phyloP scores from a whole-genome alignment of 2,888 invertebrate species.

The Phania funesta region DNA sequence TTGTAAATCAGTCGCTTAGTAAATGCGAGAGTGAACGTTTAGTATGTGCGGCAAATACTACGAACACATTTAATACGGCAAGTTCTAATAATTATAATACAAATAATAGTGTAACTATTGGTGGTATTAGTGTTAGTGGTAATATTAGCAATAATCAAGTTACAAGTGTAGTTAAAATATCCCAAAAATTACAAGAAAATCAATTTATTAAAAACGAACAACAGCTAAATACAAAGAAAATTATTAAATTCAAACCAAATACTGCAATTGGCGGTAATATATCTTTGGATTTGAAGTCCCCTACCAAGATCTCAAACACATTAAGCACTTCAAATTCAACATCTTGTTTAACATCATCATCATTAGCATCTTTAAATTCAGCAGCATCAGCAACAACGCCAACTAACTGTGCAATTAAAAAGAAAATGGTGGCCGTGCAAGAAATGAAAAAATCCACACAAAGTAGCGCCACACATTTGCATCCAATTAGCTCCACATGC shows the following conservation, averaged over 20 bases:
- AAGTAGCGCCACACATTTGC: slow-evolving; percentile 74
- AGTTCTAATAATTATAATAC: slow-evolving; percentile 39
- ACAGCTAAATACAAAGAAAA: slow-evolving; percentile 57
- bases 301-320: slow-evolving; percentile 54
- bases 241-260: slow-evolving; percentile 38
- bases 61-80: slow-evolving; percentile 47
- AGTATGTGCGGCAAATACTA: slow-evolving; percentile 70
- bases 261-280: slow-evolving; percentile 8
- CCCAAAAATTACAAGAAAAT: slow-evolving; percentile 77
- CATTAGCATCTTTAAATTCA: slow-evolving; percentile 70
- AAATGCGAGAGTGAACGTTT: slow-evolving; percentile 77
- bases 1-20: slow-evolving; percentile 77
- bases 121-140: slow-evolving; percentile 55
- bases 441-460: slow-evolving; percentile 79
- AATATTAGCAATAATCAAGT: slow-evolving; percentile 44
- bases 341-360: slow-evolving; percentile 47
- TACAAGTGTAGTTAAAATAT: slow-evolving; percentile 71
- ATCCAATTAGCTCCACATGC: slow-evolving; percentile 63
- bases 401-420: slow-evolving; percentile 71
- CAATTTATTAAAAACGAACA: slow-evolving; percentile 77
- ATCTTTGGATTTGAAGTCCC: slow-evolving; percentile 61
- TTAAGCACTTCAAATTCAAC: slow-evolving; percentile 40
- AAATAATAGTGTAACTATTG: slow-evolving; percentile 51
- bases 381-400: slow-evolving; percentile 64
- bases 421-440: slow-evolving; percentile 82